A percentile compares a stretch with the other conserved stretches of the same genome.
Conservation (phyloP, 2,888 invertebrate genomes). For the Spicauda simplicius region DNA sequence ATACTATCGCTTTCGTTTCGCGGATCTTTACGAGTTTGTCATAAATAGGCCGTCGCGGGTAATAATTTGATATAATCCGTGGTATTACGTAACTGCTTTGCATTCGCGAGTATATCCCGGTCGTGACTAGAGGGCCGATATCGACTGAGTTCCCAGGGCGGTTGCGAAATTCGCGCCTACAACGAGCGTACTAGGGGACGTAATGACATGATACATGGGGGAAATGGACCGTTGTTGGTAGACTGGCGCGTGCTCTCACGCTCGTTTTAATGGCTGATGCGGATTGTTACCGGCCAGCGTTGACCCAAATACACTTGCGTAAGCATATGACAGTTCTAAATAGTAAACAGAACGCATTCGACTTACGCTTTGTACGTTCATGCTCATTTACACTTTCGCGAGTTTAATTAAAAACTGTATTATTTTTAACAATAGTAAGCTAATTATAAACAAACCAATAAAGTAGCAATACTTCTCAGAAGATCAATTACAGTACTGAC, state of each 20-base stretch:
- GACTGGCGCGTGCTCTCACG: constrained; percentile 65
- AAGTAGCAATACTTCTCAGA: constrained; percentile 22
- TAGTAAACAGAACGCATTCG: constrained; percentile 34
- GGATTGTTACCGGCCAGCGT: constrained; percentile 43
- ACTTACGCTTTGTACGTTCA: neutral
- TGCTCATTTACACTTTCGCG: neutral
- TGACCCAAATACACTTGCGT: constrained; percentile 46
- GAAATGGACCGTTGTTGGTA: constrained; percentile 70
- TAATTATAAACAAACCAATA: constrained; percentile 14
- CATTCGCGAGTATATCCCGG: constrained; percentile 56
- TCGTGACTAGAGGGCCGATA: constrained; percentile 73
- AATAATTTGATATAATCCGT: constrained; percentile 64
- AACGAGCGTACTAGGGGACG: constrained; percentile 49
- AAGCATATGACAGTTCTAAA: constrained; percentile 44
- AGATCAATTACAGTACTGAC: constrained; percentile 27
- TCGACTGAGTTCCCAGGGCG: constrained; percentile 61
- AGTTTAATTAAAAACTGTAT: neutral
- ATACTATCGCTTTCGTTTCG: constrained; percentile 9
- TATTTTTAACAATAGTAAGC: neutral
- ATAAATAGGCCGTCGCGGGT: constrained; percentile 64
- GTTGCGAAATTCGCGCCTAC: constrained; percentile 62
- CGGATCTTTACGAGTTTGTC: constrained; percentile 48
- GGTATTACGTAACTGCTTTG: constrained; percentile 62
- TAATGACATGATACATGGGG: constrained; percentile 70
- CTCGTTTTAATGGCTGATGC: constrained; percentile 62